Base-by-base conservation (phyloP, 2,888 invertebrate genomes). In the Hirtodrosophila histrioides region DNA sequence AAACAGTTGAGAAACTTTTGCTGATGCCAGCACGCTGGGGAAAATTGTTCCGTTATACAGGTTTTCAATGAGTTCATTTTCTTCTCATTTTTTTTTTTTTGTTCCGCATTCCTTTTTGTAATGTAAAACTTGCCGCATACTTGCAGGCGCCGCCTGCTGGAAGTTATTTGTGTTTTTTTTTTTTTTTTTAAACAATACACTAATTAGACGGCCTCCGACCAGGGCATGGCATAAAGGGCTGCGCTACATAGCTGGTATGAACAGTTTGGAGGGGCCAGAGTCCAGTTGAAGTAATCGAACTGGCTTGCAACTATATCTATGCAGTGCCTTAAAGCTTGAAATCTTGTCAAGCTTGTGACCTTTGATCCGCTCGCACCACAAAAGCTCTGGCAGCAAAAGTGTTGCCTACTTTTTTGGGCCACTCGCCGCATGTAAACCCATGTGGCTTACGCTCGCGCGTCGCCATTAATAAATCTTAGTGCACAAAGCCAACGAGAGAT, bases 391-490 rank as follows among this genome's bases (percentile, higher is more conserved):
- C 27, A 8, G 17, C 33, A 35, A 46, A 46, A 48, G 29, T 58
- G 58, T 51, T 58, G 40, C 36, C 48, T 49, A 49, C 33, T 44
- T 49, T 64, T 36, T 41, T n/a, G n/a, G 35, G 33, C 12, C 27
- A 11, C 5, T 11, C 31, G 17, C 17, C 17, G 17, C 17, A 2
- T 17, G 31, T 12, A 56, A 36, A 27, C 7, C 27, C 33, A 12
- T 9, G 4, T 27, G 27, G 27, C 27, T 27, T 3, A 6, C 27
- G 5, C 27, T 27, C 6, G 29, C 17, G 29, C 27, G 23, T 40
- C 31, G 49, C 55, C 75, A 75, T 75, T 81, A 75, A 78, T 69
- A 75, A 78, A 82, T 82, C 64, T 71, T 82, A 55, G 58, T 17
- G 46, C 65, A 44, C 43, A 60, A 51, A 54, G 63, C 48, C 56